Evolutionary conservation across 2,888 invertebrate species (phyloP).

Genomic region (Podotricha telesiphe): DNA sequence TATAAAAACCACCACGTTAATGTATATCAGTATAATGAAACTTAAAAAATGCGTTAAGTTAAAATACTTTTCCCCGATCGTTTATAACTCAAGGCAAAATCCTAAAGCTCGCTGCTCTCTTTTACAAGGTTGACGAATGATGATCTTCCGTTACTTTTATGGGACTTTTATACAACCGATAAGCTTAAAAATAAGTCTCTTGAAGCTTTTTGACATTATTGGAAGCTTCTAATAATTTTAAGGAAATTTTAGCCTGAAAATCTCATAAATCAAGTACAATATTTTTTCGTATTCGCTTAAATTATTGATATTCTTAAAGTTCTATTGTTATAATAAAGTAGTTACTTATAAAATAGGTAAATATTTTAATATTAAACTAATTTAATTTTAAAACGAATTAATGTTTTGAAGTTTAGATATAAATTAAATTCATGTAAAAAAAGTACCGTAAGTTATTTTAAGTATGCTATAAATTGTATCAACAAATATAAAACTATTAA

Average conservation of each 20-base stretch:
- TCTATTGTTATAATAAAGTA: not conserved
- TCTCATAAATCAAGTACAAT: not conserved
- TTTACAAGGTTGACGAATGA: constrained; percentile 59
- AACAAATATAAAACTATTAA: not conserved
- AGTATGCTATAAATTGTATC: not conserved
- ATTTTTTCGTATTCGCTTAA: not conserved
- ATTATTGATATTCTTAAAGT: not conserved
- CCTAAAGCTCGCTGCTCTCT: constrained; percentile 48
- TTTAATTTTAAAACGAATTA: too few species aligned
- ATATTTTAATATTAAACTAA: not conserved
- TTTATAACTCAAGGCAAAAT: constrained; percentile 42
- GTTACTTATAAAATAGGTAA: not conserved
- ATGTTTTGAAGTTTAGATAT: too few species aligned
- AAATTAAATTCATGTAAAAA: too few species aligned
- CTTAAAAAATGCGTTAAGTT: too few species aligned
- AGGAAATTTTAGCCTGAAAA: constrained; percentile 1
- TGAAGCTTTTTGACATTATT: constrained; percentile 26
- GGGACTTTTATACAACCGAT: constrained; percentile 37
- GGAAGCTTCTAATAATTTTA: constrained; percentile 14
- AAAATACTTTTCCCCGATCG: constrained; percentile 26
- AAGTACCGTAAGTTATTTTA: not conserved
- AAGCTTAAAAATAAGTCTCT: constrained; percentile 34
- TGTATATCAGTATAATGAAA: too few species aligned
- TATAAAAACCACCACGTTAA: too few species aligned
- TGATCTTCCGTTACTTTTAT: constrained; percentile 53